These are phyloP conservation scores for Riparia riparia DNA, from an alignment of 2,113 vertebrate species.

Conservation along the genomic window DNA sequence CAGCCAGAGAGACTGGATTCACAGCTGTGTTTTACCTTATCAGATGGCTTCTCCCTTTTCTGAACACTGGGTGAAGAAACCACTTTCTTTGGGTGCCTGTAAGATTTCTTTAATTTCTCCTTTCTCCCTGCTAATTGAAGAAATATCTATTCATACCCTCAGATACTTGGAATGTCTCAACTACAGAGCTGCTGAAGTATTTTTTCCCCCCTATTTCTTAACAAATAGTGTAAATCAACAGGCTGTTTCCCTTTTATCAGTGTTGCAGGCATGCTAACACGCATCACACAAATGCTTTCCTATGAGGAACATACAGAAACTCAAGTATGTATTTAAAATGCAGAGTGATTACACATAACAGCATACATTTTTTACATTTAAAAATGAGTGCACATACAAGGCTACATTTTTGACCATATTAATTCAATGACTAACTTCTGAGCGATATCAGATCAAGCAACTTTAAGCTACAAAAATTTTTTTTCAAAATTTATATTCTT, in stretches of 20 bases:
- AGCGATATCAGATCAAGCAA: neutral
- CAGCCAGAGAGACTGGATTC: neutral
- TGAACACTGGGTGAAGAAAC: constrained; percentile 89
- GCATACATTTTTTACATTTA: neutral
- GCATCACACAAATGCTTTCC: neutral
- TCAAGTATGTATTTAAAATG: neutral
- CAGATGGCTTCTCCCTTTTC: constrained; percentile 86
- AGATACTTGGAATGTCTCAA: neutral
- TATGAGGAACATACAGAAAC: neutral
- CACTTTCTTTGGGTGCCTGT: constrained; percentile 87
- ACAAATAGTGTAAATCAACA: neutral
- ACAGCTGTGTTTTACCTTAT: constrained; percentile 81
- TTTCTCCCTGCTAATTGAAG: constrained; percentile 75
- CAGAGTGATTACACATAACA: neutral
- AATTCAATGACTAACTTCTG: neutral
- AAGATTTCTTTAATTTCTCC: constrained; percentile 86
- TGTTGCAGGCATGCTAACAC: neutral
- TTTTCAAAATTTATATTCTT: neutral
- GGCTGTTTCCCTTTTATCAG: neutral
- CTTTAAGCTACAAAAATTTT: neutral
- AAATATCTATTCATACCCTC: neutral
- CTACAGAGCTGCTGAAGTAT: neutral
- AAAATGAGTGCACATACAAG: neutral
- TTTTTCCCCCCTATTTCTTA: neutral
- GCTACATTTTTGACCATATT: neutral